Base-by-base conservation (phyloP, 2,888 invertebrate species). In the Melitaea athalia region DNA sequence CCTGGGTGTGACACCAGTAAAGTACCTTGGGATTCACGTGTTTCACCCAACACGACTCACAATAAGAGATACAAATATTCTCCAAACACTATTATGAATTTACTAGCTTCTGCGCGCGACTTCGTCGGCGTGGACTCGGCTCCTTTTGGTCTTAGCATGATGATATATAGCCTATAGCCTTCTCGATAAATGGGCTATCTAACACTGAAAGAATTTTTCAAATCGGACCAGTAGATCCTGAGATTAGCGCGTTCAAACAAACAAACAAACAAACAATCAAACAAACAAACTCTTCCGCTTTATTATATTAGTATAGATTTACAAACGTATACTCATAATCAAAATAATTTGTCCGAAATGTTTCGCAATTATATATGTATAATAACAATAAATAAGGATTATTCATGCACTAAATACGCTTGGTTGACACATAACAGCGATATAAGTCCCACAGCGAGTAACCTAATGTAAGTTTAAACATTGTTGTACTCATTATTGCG, bases 371-470 rank as follows among this genome's bases (percentile, higher is more conserved):
- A 57, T 57, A 57, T 57, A 42, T 55, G 53, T 55, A 55, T 57
- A 66, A 66, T 63, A 66, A 60, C 60, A 55, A 50, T 68, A 68
- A 67, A 70, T 66, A 59, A 66, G 64, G 64, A 64, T 64, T 68
- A 70, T 70, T 66, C 65, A 63, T 61, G 63, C 53, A 60, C 55
- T 59, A 65, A 65, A 70, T 59, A 66, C 63, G 49, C 53, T 43
- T n/a, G 62, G 59, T 70, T 72, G 68, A 72, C 70, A 63, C 45
- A 64, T 62, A 70, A 66, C 72, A 68, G 53, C 63, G 64, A 66
- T 66, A 64, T 68, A 63, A 66, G 70, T 72, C 72, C 72, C 70
- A 64, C 55, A 60, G 70, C 62, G 72, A 68, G 50, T 67, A 60
- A 50, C 43, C 62, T 70, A 65, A 68, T 67, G 63, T 70, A 63